Evolutionary conservation across 2,888 invertebrate species (phyloP), one percentile per base, ranked within the genome.

Genomic region (Hololepta plana): DNA sequence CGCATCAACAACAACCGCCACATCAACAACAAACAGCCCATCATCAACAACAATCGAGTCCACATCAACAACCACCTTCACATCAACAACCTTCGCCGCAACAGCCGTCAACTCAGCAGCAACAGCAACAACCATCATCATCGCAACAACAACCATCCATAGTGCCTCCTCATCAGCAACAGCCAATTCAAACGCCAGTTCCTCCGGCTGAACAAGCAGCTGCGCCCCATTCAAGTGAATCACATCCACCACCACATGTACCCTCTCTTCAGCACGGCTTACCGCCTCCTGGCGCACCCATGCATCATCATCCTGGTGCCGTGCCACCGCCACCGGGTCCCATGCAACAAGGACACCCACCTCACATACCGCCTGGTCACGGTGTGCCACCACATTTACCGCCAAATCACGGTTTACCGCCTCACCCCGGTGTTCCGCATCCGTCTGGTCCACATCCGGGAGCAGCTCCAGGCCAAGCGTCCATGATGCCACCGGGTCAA

Each of bases 401-500:
- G 2, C 44, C 26, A 8, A 27, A 43, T n/a, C 50, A 51, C 46
- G 13, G 46, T 46, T 1, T 36, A 36, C 29, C 29, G 30, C 32
- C 36, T 39, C 39, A 56, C 49, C 45, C 41, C 40, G 32, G 39
- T 44, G n/a, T 47, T 47, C 37, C 38, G 8, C 42, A 40, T 17
- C 38, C 40, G 11, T 34, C 35, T 4, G 43, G 40, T 4, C 39
- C 48, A 3, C 34, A 42, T 6, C n/a, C n/a, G n/a, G n/a, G n/a
- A n/a, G n/a, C n/a, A n/a, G 26, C 13, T 20, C 39, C 44, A 7
- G 44, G 44, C 12, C 52, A 48, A 43, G 43, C 47, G 3, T n/a
- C n/a, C n/a, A 53, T 51, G 44, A 51, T 60, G 55, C 41, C 53
- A 40, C 40, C 51, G 2, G 47, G 51, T 5, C 59, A 57, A 32